phyloP scores from a whole-genome alignment of 2,888 invertebrate species.

The Drosophila anomelani region DNA sequence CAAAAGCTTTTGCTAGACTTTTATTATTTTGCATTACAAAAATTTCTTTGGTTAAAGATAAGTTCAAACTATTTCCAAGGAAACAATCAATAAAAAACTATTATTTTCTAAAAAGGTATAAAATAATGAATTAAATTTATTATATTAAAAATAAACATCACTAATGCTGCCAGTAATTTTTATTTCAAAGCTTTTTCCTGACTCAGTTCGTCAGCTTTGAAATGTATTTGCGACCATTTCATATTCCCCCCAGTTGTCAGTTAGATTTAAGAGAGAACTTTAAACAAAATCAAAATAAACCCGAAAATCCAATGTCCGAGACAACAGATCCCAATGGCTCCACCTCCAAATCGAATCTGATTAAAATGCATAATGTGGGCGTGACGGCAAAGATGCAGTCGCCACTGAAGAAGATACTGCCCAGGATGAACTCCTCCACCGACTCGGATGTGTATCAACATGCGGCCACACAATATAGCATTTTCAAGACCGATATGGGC shows the following conservation, averaged over 20 bases:
- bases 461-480: slow-evolving; percentile 63
- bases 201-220: not conserved
- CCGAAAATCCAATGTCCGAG: slow-evolving; percentile 69
- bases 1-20: too few relatives aligned
- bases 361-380: slow-evolving; percentile 82
- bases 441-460: slow-evolving; percentile 73
- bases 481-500: slow-evolving; percentile 55
- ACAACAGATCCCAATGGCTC: slow-evolving; percentile 58
- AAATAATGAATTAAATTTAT: too few relatives aligned
- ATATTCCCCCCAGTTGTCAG: slow-evolving; percentile 16
- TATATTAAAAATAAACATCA: too few relatives aligned
- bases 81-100: too few relatives aligned
- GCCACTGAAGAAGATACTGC: slow-evolving; percentile 74
- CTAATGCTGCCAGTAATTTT: too few relatives aligned
- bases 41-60: too few relatives aligned
- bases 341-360: slow-evolving; percentile 77
- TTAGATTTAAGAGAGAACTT: not conserved
- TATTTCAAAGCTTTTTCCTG: not conserved
- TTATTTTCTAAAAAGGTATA: too few relatives aligned
- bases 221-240: slow-evolving; percentile 3
- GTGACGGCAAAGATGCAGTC: slow-evolving; percentile 82
- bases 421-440: slow-evolving; percentile 74
- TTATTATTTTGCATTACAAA: too few relatives aligned
- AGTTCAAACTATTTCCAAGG: too few relatives aligned
- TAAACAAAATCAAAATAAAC: not conserved